phyloP scores from a whole-genome alignment of 2,797 vertebrate species.

The Hydrolagus colliei region DNA sequence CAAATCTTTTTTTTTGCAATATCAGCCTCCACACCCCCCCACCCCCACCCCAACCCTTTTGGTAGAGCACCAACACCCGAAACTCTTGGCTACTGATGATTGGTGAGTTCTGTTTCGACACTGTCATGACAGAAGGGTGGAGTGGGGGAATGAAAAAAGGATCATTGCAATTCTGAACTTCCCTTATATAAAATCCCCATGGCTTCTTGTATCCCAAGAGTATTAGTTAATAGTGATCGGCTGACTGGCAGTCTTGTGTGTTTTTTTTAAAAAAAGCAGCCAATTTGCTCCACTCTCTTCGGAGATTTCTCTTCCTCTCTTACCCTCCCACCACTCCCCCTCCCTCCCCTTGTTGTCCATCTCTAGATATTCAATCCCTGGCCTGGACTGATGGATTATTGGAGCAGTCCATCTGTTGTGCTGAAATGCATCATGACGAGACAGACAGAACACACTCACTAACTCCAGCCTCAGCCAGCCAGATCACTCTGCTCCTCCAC shows the following conservation, averaged over 20 bases:
- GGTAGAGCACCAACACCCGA: not conserved
- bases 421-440: not conserved
- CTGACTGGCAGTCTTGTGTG: not conserved
- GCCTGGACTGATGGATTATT: not conserved
- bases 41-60: not conserved
- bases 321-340: too few relatives aligned
- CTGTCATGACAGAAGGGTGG: not conserved
- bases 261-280: not conserved
- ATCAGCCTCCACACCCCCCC: not conserved
- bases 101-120: not conserved
- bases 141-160: too few relatives aligned
- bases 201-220: not conserved
- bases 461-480: not conserved
- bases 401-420: not conserved
- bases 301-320: not conserved
- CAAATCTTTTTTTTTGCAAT: constrained; percentile 5
- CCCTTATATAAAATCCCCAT: not conserved
- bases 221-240: constrained; percentile 11
- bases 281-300: not conserved
- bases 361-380: not conserved
- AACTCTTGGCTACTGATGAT: not conserved
- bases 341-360: not conserved
- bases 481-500: not conserved
- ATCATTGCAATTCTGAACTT: not conserved
- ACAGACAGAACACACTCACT: not conserved